Percentiles rank a stretch among this genome's conserved stretches.
phyloP scores from a whole-genome alignment of 92 coral and sea anemone species.

The Chrysogorgia sp. region DNA sequence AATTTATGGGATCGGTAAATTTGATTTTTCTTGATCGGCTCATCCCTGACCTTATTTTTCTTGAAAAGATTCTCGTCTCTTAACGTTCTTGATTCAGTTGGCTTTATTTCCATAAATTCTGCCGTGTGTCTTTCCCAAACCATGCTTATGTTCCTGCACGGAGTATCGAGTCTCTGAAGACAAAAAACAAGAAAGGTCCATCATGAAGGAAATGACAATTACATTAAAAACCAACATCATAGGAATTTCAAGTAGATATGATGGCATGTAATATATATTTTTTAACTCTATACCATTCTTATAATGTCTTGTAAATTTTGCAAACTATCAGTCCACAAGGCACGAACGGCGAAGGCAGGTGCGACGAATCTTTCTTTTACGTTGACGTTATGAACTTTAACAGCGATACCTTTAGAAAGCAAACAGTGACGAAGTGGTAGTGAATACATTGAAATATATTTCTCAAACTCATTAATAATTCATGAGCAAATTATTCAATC shows the following conservation, averaged over 20 bases:
- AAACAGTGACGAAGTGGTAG: background rate
- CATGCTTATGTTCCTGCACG: constrained; percentile 74
- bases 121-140: constrained; percentile 66
- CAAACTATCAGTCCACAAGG: constrained; percentile 57
- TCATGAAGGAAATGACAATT: background rate
- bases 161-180: constrained; percentile 69
- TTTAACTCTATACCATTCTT: too few species aligned
- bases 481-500: too few species aligned
- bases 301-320: constrained; percentile 63
- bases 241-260: too few species aligned
- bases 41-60: constrained; percentile 76
- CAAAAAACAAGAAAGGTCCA: too few species aligned
- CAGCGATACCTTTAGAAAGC: constrained; percentile 65
- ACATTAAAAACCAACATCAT: too few species aligned
- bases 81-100: constrained; percentile 70
- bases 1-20: too few species aligned
- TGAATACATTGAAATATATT: background rate
- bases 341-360: constrained; percentile 70
- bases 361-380: constrained; percentile 63
- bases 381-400: constrained; percentile 77
- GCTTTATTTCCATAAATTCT: constrained; percentile 68
- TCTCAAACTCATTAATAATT: too few species aligned
- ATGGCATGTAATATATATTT: too few species aligned
- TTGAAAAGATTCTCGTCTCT: constrained; percentile 87
- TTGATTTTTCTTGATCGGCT: too few species aligned